Base-by-base conservation (phyloP, 2,888 invertebrate genomes). In the Hoplodrina blanda region DNA sequence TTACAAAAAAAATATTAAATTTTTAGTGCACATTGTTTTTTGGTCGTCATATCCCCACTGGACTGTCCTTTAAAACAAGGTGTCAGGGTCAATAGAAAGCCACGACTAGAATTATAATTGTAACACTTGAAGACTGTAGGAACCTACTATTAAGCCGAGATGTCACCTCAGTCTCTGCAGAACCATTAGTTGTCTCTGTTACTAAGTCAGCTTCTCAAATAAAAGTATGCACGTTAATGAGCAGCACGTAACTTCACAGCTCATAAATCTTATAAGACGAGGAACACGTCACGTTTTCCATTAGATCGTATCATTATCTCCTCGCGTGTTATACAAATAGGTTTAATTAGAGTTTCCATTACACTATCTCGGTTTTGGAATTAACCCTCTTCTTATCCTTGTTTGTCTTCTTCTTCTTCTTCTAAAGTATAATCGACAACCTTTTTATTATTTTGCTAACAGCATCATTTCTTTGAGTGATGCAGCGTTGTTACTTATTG, bases 211-310 rank as follows among this genome's bases (percentile, higher is more conserved):
- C 19, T 20, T 11, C 20, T 25, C 41, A n/a, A 55, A 44, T 17
- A 44, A 25, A 17, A 19, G 25, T 19, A 19, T 6, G 8, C 25
- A 8, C 4, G 4, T 7, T 37, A 73, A 71, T 71, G 17, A 46
- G 44, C 13, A 41, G 25, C 53, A 37, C 57, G 53, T 71, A 64
- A 62, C 53, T 61, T 71, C 53, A 76, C 77, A 77, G 52, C 61
- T 65, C 77, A 62, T 77, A 77, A 62, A 61, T 64, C 57, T 65
- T 13, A 6, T 20, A 2, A 30, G 49, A 76, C 7, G 30, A 69
- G 54, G 20, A 11, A 15, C 49, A 37, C 71, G 49, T 55, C 68
- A 50, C 44, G 62, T 59, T 15, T 60, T n/a, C 30, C 37, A 46
- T 75, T 17, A 54, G 33, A 69, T 59, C 50, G 49, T 37, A 37